These are phyloP conservation scores for Nemopilema nomurai DNA, from an alignment of 30 jellyfish, hydroid and myxozoan species.

Conservation along the genomic window DNA sequence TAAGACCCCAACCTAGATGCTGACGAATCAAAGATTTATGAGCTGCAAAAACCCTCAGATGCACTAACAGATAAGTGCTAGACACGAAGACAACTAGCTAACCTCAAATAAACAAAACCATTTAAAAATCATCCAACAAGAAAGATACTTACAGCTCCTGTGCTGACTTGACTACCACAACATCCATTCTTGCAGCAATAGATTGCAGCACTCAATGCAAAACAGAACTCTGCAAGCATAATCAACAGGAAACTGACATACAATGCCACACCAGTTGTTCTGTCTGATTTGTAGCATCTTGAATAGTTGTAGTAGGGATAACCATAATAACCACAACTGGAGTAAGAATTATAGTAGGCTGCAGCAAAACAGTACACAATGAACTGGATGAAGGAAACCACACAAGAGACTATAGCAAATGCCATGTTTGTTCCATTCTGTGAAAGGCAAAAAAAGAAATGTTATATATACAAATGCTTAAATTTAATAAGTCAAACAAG, in stretches of 20 bases:
- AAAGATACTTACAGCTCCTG: background rate
- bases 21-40: too few relatives aligned
- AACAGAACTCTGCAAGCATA: constrained; percentile 35
- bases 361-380: constrained; percentile 27
- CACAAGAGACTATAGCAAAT: constrained; percentile 33
- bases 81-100: too few relatives aligned
- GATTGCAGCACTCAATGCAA: constrained; percentile 48
- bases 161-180: constrained; percentile 3
- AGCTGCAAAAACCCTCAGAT: too few relatives aligned
- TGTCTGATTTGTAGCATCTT: background rate
- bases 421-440: constrained; percentile 36
- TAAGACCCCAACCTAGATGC: too few relatives aligned
- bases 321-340: background rate
- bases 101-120: background rate
- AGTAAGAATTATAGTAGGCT: constrained; percentile 8
- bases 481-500: too few relatives aligned
- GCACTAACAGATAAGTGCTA: too few relatives aligned
- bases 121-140: background rate
- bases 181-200: constrained; percentile 54
- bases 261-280: constrained; percentile 29
- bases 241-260: constrained; percentile 15
- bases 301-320: background rate
- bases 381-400: constrained; percentile 9
- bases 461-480: too few relatives aligned
- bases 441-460: too few relatives aligned